Evolutionary conservation across 2,113 vertebrate species (phyloP).

Genomic region (Lamprologus speciosus): DNA sequence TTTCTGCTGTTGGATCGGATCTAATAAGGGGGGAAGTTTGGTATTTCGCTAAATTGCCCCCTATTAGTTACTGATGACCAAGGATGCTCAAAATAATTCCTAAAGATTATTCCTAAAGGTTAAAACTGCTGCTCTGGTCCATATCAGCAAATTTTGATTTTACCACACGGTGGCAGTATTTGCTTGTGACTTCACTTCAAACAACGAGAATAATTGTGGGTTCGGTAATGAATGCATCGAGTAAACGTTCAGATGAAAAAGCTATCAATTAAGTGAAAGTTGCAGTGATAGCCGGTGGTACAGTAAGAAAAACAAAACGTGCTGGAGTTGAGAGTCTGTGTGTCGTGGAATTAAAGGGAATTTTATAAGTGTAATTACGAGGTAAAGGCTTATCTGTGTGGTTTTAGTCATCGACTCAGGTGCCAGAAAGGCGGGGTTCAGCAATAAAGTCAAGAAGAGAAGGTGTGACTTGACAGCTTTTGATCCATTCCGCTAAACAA

Average conservation of each 20-base stretch:
- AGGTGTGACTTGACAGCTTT: not conserved
- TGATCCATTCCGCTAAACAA: not conserved
- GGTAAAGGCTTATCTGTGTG: not conserved
- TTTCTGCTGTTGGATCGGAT: not conserved
- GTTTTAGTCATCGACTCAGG: not conserved
- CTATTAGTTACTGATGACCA: not conserved
- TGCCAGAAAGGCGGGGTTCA: not conserved
- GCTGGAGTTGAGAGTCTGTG: not conserved
- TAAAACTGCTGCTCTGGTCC: not conserved
- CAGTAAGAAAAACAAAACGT: not conserved
- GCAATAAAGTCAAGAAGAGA: not conserved
- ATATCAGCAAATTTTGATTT: not conserved
- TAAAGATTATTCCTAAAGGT: not conserved
- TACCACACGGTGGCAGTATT: conserved; percentile 33
- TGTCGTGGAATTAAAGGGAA: not conserved
- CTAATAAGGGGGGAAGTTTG: too few relatives aligned
- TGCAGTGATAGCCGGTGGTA: not conserved
- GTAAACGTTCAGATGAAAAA: not conserved
- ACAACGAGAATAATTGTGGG: not conserved
- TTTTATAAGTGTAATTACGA: not conserved
- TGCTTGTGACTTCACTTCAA: not conserved
- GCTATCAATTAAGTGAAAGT: not conserved
- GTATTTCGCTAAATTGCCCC: not conserved
- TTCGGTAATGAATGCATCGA: not conserved
- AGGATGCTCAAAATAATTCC: not conserved